Conservation (phyloP, 2,888 invertebrate species). For the Stenurella melanura region DNA sequence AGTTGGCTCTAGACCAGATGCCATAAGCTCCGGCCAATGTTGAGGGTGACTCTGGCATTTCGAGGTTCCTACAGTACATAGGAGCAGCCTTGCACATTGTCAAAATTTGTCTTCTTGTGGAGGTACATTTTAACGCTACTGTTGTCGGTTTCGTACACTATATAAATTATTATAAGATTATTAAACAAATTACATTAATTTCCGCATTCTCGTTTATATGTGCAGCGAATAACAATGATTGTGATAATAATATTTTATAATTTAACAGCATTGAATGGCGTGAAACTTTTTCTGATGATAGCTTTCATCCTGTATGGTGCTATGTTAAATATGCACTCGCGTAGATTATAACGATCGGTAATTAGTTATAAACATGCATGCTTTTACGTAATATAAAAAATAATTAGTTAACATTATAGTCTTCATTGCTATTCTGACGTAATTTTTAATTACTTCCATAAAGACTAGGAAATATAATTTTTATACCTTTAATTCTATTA, state of each 20-base stretch:
- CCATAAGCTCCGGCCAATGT: too few species aligned
- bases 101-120: too few species aligned
- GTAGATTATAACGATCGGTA: conserved; percentile 51
- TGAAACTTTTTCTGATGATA: conserved; percentile 61
- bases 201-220: conserved; percentile 52
- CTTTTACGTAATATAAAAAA: conserved; percentile 57
- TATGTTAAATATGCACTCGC: conserved; percentile 55
- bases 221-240: conserved; percentile 52
- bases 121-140: too few species aligned
- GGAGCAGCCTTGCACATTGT: too few species aligned
- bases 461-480: conserved; percentile 39
- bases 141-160: too few species aligned
- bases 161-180: conserved; percentile 32
- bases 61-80: too few species aligned
- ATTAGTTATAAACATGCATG: conserved; percentile 55
- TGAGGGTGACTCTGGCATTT: too few species aligned
- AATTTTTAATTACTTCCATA: conserved; percentile 42
- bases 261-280: conserved; percentile 58
- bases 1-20: too few species aligned
- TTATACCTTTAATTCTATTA: conserved; percentile 30
- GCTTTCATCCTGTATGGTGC: conserved; percentile 57
- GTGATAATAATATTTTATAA: conserved; percentile 49
- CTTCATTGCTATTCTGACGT: conserved; percentile 41
- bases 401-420: conserved; percentile 52
- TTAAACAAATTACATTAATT: conserved; percentile 53